Evolutionary conservation across 92 coral and sea anemone species (phyloP), one percentile per base, ranked within the genome.

Genomic region (Pocillopora grandis): DNA sequence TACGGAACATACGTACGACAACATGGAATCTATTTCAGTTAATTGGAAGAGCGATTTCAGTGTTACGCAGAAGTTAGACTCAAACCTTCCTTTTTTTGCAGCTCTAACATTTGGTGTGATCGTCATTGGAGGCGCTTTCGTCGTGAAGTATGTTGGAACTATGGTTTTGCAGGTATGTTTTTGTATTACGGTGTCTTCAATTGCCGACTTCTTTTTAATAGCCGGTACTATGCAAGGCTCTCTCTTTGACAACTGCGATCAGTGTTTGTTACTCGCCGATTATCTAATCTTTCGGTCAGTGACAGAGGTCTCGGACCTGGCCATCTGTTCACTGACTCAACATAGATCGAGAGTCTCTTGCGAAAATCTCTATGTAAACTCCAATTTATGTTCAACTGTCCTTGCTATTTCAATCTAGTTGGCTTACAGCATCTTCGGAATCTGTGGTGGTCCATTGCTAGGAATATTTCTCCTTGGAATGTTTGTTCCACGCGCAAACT

Each of bases 381-480:
- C 1, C 5, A 42, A 42, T 42, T 33, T 12, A 27, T 42, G 36
- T 74, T 1, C 0, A 49, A 33, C 5, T 6, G 16, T 76, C 14
- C 33, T 12, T 19, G 57, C 57, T 62, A 48, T 79, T 66, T 49
- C 64, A 5, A 61, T 31, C 19, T 75, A 95, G 98, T 87, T 95
- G 83, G 98, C 98, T 76, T 95, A 95, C 92, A 93, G 98, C 58
- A 95, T 95, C 71, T 91, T 93, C 79, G 98, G 98, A 58, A 93
- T 95, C 76, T 58, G 90, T 67, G 98, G 98, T 15, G 98, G 98
- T 14, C 98, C 98, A 0, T 82, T 95, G 21, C 87, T 95, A 19
- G 98, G 98, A 14, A 90, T 91, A 52, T 95, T 95, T 77, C 72
- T 95, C 59, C 93, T 95, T 75, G 98, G 98, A 18, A 90, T 95